A percentile compares a stretch with the other conserved stretches of the same genome.
These are phyloP conservation scores for Melanogrammus aeglefinus DNA, from an alignment of 2,797 vertebrate species.

Conservation along the genomic window DNA sequence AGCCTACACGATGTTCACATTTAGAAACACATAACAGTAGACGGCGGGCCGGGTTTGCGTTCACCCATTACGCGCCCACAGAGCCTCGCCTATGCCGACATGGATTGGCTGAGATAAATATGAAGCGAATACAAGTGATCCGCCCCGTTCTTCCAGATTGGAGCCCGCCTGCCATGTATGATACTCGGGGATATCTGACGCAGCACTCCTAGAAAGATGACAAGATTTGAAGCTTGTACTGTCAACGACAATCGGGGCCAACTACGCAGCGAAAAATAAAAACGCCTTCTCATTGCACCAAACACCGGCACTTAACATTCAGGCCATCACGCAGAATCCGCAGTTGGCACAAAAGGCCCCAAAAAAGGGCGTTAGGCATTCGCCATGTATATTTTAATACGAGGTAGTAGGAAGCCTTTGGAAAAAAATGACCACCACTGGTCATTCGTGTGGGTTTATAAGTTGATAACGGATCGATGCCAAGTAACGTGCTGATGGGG, in stretches of 20 bases:
- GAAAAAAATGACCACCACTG: not conserved
- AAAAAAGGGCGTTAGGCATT: constrained; percentile 23
- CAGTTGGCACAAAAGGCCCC: not conserved
- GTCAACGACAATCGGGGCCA: not conserved
- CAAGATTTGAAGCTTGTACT: not conserved
- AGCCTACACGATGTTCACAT: too few species aligned
- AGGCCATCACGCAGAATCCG: not conserved
- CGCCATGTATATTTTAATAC: constrained; percentile 13
- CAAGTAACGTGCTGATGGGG: not conserved
- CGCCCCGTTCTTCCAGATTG: too few species aligned
- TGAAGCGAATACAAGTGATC: too few species aligned
- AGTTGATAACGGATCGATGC: not conserved
- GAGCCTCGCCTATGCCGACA: too few species aligned
- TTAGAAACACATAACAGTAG: too few species aligned
- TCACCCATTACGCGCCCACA: too few species aligned
- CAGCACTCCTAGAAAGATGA: not conserved
- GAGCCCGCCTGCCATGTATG: too few species aligned
- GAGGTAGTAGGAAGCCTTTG: not conserved
- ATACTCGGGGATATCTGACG: not conserved
- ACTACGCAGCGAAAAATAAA: not conserved
- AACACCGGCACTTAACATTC: not conserved
- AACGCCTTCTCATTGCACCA: not conserved
- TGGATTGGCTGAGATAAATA: too few species aligned
- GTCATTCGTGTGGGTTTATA: not conserved
- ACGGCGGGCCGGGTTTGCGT: too few species aligned